These are phyloP conservation scores for Prochilodus magdalenae DNA, from an alignment of 2,113 vertebrate genomes.

Conservation along the genomic window DNA sequence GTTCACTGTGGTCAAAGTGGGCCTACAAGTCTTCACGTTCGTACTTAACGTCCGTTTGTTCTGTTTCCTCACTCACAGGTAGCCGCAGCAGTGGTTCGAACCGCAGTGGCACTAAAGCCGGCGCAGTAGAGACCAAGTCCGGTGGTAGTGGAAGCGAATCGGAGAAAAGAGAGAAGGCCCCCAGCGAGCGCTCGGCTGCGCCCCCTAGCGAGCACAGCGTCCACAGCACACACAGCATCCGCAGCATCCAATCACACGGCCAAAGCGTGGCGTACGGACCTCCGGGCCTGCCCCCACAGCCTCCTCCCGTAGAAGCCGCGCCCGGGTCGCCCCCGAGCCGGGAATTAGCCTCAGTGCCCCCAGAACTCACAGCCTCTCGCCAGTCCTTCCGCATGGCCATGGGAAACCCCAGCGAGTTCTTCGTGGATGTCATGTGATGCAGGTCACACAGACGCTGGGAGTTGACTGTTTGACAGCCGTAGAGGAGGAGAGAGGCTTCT, in stretches of 20 bases:
- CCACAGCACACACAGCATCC: conserved; percentile 76
- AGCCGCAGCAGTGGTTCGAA: conserved; percentile 92
- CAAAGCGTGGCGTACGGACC: conserved; percentile 74
- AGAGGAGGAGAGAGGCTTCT: conserved; percentile 14
- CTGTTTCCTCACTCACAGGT: conserved; percentile 72
- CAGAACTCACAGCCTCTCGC: conserved; percentile 89
- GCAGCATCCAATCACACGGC: conserved; percentile 77
- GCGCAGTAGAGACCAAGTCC: conserved; percentile 71
- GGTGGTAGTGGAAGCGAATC: conserved; percentile 86
- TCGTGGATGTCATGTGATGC: conserved; percentile 95
- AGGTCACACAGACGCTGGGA: conserved; percentile 15
- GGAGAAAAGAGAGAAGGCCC: conserved; percentile 76
- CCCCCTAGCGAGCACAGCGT: conserved; percentile 75
- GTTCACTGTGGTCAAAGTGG: too few relatives aligned
- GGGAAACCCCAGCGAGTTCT: conserved; percentile 97
- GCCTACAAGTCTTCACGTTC: too few relatives aligned
- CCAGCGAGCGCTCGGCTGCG: conserved; percentile 77
- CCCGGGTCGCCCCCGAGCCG: conserved; percentile 79
- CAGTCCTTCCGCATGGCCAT: conserved; percentile 96
- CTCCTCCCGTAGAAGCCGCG: conserved; percentile 72
- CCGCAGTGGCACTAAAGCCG: conserved; percentile 82
- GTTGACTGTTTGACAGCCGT: conserved; percentile 37
- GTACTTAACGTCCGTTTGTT: background rate
- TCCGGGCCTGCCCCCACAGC: conserved; percentile 74
- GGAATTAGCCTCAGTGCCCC: conserved; percentile 86